Conservation (phyloP, 2,113 vertebrate species). For the Copsychus sechellarum region DNA sequence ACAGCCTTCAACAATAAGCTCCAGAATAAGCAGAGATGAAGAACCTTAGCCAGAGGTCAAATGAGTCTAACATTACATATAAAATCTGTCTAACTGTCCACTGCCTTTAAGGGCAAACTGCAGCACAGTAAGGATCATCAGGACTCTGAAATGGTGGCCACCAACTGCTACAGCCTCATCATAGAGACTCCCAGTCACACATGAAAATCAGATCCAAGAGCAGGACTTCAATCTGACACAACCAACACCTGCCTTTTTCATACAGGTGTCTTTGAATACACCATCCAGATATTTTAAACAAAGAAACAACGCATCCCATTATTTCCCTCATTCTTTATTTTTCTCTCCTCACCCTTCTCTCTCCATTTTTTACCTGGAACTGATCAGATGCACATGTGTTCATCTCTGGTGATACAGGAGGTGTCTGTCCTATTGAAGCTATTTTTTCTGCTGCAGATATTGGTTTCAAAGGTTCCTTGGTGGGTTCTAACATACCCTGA, state of each 20-base stretch:
- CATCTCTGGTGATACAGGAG: conserved; percentile 78
- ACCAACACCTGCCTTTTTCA: neutral
- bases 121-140: neutral
- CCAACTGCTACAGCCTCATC: neutral
- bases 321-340: neutral
- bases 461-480: conserved; percentile 89
- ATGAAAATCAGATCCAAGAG: conserved; percentile 29
- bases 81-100: neutral
- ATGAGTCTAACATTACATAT: neutral
- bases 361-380: conserved; percentile 80
- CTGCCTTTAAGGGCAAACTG: neutral
- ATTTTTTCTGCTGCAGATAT: conserved; percentile 85
- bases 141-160: neutral
- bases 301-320: neutral
- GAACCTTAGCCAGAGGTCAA: neutral
- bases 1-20: neutral
- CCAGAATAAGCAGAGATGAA: neutral
- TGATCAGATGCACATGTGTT: conserved; percentile 80
- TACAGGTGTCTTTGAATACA: neutral
- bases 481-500: conserved; percentile 92
- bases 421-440: conserved; percentile 86
- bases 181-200: neutral
- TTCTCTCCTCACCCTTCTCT: neutral
- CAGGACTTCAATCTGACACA: neutral
- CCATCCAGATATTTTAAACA: neutral